A percentile compares a stretch with the other conserved stretches of the same genome.
Conservation (phyloP, 2,888 invertebrate genomes). For the Caenorhabditis wallacei region DNA sequence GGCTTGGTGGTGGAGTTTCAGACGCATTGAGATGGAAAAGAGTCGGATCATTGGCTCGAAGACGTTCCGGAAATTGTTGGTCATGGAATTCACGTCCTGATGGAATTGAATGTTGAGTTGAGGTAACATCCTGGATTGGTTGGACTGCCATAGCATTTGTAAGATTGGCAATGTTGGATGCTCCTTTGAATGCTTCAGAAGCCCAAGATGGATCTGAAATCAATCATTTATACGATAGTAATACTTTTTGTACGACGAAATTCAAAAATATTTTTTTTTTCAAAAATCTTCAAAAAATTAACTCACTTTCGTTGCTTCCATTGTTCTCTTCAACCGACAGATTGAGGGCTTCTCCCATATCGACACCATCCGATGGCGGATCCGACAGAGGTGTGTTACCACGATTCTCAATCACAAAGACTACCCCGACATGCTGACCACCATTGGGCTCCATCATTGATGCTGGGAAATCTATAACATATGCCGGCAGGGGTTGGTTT, state of each 20-base stretch:
- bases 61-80: background rate
- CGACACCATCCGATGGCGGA: background rate
- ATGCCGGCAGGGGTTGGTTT: too few species aligned
- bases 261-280: too few species aligned
- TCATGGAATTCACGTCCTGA: background rate
- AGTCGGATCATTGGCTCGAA: slow-evolving; percentile 9
- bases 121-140: too few species aligned
- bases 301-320: background rate
- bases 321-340: background rate
- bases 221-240: too few species aligned
- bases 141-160: too few species aligned
- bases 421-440: too few species aligned
- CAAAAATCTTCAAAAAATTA: too few species aligned
- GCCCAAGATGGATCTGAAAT: background rate
- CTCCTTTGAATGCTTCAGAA: background rate
- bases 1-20: slow-evolving; percentile 54
- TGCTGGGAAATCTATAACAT: too few species aligned
- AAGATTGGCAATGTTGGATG: background rate
- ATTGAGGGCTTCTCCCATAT: background rate
- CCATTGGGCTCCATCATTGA: too few species aligned
- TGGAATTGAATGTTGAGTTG: background rate
- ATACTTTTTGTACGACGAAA: too few species aligned
- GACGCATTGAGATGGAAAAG: slow-evolving; percentile 26
- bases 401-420: too few species aligned
- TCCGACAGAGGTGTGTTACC: background rate